Evolutionary conservation across 2,113 vertebrate species (phyloP).

Genomic region (Otolemur garnettii): DNA sequence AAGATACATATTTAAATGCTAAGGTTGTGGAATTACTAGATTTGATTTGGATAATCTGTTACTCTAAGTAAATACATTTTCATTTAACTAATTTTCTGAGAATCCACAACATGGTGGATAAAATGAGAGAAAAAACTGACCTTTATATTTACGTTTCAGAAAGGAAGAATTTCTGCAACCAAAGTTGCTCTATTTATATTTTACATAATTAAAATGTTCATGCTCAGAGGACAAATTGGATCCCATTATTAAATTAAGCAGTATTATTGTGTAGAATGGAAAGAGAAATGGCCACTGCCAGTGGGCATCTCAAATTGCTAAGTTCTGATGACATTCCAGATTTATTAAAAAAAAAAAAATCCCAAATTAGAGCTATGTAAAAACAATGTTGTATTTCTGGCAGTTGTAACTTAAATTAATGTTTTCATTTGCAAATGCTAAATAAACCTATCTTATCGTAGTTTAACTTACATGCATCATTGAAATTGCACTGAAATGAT

Average conservation of each 20-base stretch:
- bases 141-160: constrained; percentile 22
- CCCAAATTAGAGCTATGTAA: not conserved
- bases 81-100: not conserved
- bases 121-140: not conserved
- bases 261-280: not conserved
- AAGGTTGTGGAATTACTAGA: not conserved
- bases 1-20: not conserved
- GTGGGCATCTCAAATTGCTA: constrained; percentile 38
- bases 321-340: constrained; percentile 31
- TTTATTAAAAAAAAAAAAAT: constrained; percentile 21
- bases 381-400: constrained; percentile 5
- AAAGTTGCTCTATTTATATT: not conserved
- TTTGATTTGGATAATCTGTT: not conserved
- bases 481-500: not conserved
- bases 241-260: constrained; percentile 31
- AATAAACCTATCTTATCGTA: constrained; percentile 13
- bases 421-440: constrained; percentile 28
- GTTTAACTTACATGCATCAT: not conserved
- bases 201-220: constrained; percentile 61
- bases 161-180: not conserved
- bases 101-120: not conserved
- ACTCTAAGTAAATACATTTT: not conserved
- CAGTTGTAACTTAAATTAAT: constrained; percentile 45
- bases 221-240: constrained; percentile 56
- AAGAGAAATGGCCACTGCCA: constrained; percentile 2